These are phyloP conservation scores for Probosciger aterrimus DNA, from an alignment of 2,113 vertebrate species.

Conservation along the genomic window DNA sequence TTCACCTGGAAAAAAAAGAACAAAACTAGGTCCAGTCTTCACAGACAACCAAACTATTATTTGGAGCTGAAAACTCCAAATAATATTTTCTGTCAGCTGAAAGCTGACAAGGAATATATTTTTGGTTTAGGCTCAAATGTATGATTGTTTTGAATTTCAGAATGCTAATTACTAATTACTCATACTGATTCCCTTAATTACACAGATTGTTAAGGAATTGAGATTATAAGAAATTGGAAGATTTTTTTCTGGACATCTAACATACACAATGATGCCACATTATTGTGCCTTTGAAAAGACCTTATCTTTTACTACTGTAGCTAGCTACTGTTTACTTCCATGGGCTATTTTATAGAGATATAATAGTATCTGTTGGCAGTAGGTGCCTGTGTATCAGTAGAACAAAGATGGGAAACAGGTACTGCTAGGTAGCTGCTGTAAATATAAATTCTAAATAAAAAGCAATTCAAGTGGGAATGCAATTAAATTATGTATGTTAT, in stretches of 20 bases:
- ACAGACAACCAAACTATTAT: neutral
- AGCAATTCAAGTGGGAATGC: neutral
- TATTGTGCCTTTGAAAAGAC: neutral
- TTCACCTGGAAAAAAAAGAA: neutral
- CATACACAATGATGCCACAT: neutral
- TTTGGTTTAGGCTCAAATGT: neutral
- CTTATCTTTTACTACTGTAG: neutral
- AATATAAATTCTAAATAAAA: constrained; percentile 12
- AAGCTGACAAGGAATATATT: neutral
- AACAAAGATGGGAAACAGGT: neutral
- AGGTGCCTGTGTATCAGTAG: neutral
- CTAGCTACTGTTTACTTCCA: neutral
- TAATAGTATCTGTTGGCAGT: neutral
- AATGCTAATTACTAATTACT: neutral
- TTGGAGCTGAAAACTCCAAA: neutral
- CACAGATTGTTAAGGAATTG: neutral
- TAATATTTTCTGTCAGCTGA: no score
- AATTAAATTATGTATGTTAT: neutral
- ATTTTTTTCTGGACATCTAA: neutral
- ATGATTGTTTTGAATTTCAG: neutral
- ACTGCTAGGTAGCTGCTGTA: neutral
- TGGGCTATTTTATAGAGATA: neutral
- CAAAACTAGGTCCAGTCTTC: neutral
- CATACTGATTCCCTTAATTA: neutral
- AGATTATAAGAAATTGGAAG: neutral